Evolutionary conservation across 2,888 invertebrate genomes (phyloP).

Genomic region (Yponomeuta malinellus): DNA sequence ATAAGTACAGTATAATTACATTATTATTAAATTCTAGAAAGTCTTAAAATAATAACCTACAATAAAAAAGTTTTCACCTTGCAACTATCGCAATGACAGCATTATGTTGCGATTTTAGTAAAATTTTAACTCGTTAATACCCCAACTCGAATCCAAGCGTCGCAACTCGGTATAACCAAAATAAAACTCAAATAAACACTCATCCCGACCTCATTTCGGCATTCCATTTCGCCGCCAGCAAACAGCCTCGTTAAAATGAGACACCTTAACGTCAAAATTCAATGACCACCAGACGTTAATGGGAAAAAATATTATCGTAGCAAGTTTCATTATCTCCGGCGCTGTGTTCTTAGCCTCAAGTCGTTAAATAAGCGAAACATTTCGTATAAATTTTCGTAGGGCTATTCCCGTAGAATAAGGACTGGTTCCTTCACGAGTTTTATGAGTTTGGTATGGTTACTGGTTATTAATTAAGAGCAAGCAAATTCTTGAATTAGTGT

Average conservation of each 20-base stretch:
- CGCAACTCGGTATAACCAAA: too few species aligned
- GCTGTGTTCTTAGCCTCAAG: neutral
- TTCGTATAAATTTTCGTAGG: neutral
- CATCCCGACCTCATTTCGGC: neutral
- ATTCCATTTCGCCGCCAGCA: neutral
- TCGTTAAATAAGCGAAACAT: slow-evolving; percentile 1
- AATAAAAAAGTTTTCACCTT: too few species aligned
- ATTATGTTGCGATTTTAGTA: too few species aligned
- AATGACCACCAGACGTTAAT: neutral
- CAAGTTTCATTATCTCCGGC: neutral
- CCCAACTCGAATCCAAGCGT: too few species aligned
- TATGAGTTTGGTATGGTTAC: too few species aligned
- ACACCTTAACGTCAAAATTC: neutral
- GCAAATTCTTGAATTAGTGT: too few species aligned
- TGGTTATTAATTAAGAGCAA: too few species aligned
- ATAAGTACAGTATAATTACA: too few species aligned
- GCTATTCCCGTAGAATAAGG: neutral
- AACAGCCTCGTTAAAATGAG: neutral
- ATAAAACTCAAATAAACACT: neutral
- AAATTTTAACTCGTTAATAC: too few species aligned
- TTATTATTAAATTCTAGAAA: too few species aligned
- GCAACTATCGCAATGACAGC: too few species aligned
- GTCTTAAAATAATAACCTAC: too few species aligned
- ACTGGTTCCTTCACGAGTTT: neutral
- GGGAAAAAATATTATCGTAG: neutral